Conservation (phyloP, 2,113 vertebrate genomes). For the human (Homo sapiens) region GRCh38 chrX:114348501-114349000, state of each 20-base stretch:
- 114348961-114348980: neutral
- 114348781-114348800: neutral
- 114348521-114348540: neutral
- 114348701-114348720: neutral
- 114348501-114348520: conserved; percentile 6
- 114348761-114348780: neutral
- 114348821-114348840: neutral
- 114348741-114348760: neutral
- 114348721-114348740: neutral
- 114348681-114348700: neutral
- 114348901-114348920: neutral
- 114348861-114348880: neutral
- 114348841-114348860: neutral
- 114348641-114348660: too few species aligned
- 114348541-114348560: neutral
- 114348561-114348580: neutral
- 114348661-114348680: neutral
- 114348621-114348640: neutral
- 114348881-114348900: neutral
- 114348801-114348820: neutral
- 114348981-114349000: neutral
- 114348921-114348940: neutral
- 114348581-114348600: neutral
- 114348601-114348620: neutral
- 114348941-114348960: neutral